phyloP scores from a whole-genome alignment of 2,888 invertebrate genomes.

The Eupelmus urozonus region DNA sequence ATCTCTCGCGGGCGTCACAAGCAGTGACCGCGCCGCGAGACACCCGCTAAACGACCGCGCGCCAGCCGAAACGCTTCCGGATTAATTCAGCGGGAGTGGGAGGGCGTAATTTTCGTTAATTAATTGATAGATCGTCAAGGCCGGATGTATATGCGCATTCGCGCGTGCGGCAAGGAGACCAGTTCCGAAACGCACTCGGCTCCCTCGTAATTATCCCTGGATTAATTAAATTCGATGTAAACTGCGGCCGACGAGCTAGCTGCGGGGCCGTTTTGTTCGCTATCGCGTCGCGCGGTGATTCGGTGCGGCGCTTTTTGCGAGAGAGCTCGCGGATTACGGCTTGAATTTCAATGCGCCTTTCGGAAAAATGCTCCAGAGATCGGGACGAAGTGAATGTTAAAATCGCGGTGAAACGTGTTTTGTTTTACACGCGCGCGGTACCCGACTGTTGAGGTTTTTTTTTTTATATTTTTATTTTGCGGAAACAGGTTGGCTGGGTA shows the following conservation, averaged over 20 bases:
- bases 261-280: too few relatives aligned
- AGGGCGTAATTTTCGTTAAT: constrained; percentile 75
- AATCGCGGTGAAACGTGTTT: too few relatives aligned
- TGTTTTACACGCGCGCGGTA: too few relatives aligned
- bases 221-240: constrained; percentile 72
- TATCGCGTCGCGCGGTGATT: too few relatives aligned
- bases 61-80: not conserved
- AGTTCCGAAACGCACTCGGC: constrained; percentile 62
- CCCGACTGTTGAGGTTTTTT: too few relatives aligned
- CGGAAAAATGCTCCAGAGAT: too few relatives aligned
- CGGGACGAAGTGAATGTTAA: too few relatives aligned
- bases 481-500: too few relatives aligned
- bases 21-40: constrained; percentile 1
- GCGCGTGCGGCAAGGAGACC: constrained; percentile 65
- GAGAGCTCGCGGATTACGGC: not conserved
- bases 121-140: constrained; percentile 75
- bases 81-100: constrained; percentile 47
- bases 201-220: constrained; percentile 68
- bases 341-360: too few relatives aligned
- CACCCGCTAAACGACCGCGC: not conserved
- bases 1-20: constrained; percentile 15
- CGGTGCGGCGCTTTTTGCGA: not conserved
- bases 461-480: too few relatives aligned
- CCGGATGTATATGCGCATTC: constrained; percentile 64
- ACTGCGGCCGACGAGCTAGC: constrained; percentile 58